A percentile compares a stretch with the other conserved stretches of the same genome.
These are phyloP conservation scores for Notothenia coriiceps DNA, from an alignment of 2,113 vertebrate genomes.

Conservation along the genomic window DNA sequence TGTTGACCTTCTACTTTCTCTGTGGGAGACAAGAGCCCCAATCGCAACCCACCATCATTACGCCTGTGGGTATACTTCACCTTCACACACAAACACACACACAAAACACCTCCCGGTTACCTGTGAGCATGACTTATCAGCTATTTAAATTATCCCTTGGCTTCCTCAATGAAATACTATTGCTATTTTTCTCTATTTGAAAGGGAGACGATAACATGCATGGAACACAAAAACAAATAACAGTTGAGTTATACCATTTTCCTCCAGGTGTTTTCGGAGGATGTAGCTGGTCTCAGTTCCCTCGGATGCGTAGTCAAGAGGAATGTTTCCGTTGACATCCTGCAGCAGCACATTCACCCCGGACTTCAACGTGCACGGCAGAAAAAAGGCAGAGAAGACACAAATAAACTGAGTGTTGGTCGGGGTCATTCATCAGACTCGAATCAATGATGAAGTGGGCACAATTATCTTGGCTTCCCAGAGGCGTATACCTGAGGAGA, in stretches of 20 bases:
- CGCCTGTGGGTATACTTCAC: constrained; percentile 47
- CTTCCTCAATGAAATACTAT: constrained; percentile 7
- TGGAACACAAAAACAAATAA: not conserved
- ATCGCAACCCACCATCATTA: constrained; percentile 32
- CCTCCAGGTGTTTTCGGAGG: constrained; percentile 91
- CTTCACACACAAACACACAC: constrained; percentile 28
- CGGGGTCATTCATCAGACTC: constrained; percentile 61
- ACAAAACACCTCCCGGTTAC: constrained; percentile 5
- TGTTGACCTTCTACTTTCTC: constrained; percentile 53
- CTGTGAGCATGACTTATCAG: constrained; percentile 2
- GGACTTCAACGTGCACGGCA: constrained; percentile 76
- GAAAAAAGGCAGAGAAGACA: constrained; percentile 41
- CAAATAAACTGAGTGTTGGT: constrained; percentile 58
- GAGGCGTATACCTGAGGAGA: constrained; percentile 59
- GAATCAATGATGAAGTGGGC: constrained; percentile 70
- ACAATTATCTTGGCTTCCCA: constrained; percentile 75
- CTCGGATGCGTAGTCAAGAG: constrained; percentile 91
- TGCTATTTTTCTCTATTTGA: not conserved
- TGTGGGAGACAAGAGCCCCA: constrained; percentile 20
- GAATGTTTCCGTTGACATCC: constrained; percentile 91
- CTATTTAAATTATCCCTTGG: not conserved
- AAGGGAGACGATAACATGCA: not conserved
- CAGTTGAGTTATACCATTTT: constrained; percentile 86
- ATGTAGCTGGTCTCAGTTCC: constrained; percentile 92
- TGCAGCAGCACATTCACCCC: constrained; percentile 94